A percentile compares a stretch with the other conserved stretches of the same genome.
phyloP scores from a whole-genome alignment of 2,797 vertebrate genomes.

The Todus mexicanus region DNA sequence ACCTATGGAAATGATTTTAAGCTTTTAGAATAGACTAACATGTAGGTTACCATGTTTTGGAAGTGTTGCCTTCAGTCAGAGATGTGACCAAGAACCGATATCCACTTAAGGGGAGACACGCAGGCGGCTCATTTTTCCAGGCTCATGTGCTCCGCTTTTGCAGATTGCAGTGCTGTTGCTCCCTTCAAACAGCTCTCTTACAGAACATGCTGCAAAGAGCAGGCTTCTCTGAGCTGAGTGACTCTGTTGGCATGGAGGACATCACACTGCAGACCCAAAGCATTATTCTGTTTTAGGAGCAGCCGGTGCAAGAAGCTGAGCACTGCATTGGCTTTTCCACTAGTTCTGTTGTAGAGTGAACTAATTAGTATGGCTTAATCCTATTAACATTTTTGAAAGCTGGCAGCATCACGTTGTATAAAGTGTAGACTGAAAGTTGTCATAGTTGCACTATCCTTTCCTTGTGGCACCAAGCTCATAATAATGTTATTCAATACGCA shows the following conservation, averaged over 20 bases:
- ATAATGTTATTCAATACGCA: neutral
- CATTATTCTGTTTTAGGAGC: neutral
- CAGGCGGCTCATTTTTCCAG: neutral
- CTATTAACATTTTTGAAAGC: neutral
- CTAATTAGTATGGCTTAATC: neutral
- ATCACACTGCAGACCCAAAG: neutral
- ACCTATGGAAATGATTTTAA: neutral
- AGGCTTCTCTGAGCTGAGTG: neutral
- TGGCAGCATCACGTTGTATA: neutral
- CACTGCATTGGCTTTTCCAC: neutral
- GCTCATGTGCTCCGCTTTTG: neutral
- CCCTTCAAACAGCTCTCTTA: neutral
- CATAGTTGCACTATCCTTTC: neutral
- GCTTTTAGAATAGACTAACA: neutral
- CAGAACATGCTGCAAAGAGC: neutral
- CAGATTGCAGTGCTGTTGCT: neutral
- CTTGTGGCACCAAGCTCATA: neutral
- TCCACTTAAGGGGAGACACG: neutral
- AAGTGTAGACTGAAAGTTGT: neutral
- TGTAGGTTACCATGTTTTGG: neutral
- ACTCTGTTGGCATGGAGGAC: fast-evolving
- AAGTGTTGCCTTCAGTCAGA: neutral
- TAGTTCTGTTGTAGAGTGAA: neutral
- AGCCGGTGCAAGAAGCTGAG: neutral
- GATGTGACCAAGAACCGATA: neutral